Conservation (phyloP, 1,140 invertebrate genomes). For the Heterodera schachtii region DNA sequence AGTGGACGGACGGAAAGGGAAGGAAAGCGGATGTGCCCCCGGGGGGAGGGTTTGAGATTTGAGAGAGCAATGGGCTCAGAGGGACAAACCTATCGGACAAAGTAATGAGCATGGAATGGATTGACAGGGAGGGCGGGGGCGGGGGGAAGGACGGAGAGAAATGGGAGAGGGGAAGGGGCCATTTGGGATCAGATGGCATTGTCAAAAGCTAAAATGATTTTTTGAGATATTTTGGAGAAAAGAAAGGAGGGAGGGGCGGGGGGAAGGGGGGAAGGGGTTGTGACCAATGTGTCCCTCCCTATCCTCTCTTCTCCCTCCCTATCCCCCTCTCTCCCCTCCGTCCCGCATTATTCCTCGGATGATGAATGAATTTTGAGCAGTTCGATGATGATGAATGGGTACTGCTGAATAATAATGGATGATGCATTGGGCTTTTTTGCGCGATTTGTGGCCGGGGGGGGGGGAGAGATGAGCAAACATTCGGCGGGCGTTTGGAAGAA, state of each 20-base stretch:
- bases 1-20: neutral
- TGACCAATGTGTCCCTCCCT: neutral
- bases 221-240: neutral
- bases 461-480: neutral
- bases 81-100: neutral
- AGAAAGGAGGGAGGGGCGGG: neutral
- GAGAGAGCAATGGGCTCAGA: neutral
- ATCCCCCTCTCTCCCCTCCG: neutral
- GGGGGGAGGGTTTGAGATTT: no score
- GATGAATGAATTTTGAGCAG: constrained; percentile 11
- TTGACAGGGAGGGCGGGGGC: neutral
- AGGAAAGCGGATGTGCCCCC: neutral
- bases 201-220: neutral
- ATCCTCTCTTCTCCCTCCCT: neutral
- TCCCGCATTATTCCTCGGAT: neutral
- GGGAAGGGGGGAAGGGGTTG: no score
- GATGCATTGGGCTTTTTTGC: neutral
- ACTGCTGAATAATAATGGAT: no score
- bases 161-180: no score
- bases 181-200: no score
- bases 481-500: neutral
- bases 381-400: neutral
- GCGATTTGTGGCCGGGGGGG: neutral
- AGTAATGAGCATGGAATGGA: neutral
- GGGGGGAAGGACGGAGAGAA: no score